Conservation (phyloP, 2,888 invertebrate species). For the Pecten maximus region DNA sequence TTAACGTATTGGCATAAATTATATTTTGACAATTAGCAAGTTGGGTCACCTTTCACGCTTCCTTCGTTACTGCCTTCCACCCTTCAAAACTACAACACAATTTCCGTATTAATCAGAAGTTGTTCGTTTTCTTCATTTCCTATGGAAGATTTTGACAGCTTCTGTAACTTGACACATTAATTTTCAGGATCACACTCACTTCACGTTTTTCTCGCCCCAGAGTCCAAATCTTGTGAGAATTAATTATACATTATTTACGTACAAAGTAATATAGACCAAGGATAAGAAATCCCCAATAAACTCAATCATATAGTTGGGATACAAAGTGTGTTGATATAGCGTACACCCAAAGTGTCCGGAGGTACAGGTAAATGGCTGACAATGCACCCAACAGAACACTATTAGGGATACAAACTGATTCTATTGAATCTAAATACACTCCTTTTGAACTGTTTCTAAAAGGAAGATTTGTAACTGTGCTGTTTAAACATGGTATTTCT, state of each 20-base stretch:
- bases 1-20: neutral
- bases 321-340: neutral
- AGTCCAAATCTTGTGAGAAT: neutral
- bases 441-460: neutral
- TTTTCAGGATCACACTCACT: neutral
- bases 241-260: constrained; percentile 22
- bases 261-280: neutral
- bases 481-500: neutral
- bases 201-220: neutral
- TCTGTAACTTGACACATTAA: neutral
- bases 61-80: neutral
- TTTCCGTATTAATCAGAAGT: neutral
- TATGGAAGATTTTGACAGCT: neutral
- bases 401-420: neutral
- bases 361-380: too few species aligned
- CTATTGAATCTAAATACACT: neutral
- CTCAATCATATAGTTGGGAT: neutral
- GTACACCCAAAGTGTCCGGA: too few species aligned
- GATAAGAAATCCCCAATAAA: neutral
- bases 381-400: too few species aligned
- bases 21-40: neutral
- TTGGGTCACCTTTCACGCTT: neutral
- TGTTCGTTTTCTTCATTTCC: neutral
- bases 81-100: neutral
- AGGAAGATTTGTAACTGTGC: neutral